phyloP scores from a whole-genome alignment of 92 coral and sea anemone genomes.

The Palythoa heliodiscus region DNA sequence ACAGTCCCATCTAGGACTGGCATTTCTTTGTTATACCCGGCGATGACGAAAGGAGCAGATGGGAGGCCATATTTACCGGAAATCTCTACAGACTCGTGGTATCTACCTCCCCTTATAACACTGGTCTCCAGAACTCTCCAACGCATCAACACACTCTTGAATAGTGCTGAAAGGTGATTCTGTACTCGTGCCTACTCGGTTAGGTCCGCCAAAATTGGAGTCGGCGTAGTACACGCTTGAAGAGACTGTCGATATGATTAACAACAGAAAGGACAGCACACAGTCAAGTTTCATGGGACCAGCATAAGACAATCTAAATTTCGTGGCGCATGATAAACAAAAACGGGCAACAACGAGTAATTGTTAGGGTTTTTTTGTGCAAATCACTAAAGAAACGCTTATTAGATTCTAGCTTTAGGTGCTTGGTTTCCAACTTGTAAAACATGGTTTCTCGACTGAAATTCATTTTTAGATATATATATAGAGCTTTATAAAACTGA shows the following conservation, averaged over 20 bases:
- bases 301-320: not conserved
- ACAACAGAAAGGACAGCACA: not conserved
- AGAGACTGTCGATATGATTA: not conserved
- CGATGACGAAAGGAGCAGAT: slow-evolving; percentile 60
- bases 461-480: too few relatives aligned
- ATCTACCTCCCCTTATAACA: slow-evolving; percentile 52
- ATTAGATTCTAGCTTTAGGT: too few relatives aligned
- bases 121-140: slow-evolving; percentile 33
- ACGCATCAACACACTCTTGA: slow-evolving; percentile 36
- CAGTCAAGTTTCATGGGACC: not conserved
- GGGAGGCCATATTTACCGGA: slow-evolving; percentile 60
- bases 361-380: too few relatives aligned
- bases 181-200: not conserved
- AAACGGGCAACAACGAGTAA: not conserved
- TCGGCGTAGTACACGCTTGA: slow-evolving; percentile 29
- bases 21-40: slow-evolving; percentile 65
- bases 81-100: slow-evolving; percentile 69
- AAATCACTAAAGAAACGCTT: too few relatives aligned
- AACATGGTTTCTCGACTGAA: too few relatives aligned
- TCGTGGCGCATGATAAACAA: not conserved
- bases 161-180: slow-evolving; percentile 29
- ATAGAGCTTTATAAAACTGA: too few relatives aligned
- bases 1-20: slow-evolving; percentile 81
- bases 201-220: not conserved
- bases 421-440: too few relatives aligned